A percentile compares a stretch with the other conserved stretches of the same genome.
Conservation (phyloP, 2,797 vertebrate species). For the Pachyuromys duprasi region DNA sequence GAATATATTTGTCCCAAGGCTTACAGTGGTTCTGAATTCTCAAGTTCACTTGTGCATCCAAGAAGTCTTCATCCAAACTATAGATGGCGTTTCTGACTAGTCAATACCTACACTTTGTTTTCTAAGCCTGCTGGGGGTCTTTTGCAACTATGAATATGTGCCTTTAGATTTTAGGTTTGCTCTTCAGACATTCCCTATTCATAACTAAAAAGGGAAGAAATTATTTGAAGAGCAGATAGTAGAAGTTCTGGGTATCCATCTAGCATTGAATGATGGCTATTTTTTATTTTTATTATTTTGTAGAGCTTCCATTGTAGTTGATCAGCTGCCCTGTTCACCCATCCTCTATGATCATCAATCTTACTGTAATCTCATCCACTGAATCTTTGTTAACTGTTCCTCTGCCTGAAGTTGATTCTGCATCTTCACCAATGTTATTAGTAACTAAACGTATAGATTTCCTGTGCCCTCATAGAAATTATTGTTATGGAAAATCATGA, state of each 20-base stretch:
- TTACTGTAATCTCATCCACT: neutral
- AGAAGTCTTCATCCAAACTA: neutral
- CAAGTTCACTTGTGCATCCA: neutral
- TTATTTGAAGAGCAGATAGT: neutral
- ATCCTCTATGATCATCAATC: neutral
- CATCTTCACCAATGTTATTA: neutral
- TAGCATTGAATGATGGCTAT: neutral
- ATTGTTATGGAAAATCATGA: neutral
- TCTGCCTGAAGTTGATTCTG: neutral
- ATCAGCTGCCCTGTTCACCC: neutral
- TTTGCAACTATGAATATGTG: neutral
- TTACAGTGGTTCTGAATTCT: neutral
- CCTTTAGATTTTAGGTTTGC: neutral
- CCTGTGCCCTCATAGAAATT: neutral
- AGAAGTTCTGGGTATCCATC: neutral
- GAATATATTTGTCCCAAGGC: neutral
- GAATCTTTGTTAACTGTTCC: neutral
- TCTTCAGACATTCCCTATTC: neutral
- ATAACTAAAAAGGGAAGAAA: neutral
- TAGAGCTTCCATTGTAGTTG: neutral
- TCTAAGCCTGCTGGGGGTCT: neutral
- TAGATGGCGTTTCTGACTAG: neutral
- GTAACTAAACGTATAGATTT: conserved; percentile 47
- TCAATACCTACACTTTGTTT: neutral
- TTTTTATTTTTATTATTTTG: neutral